Conservation (phyloP, 1,140 invertebrate genomes). For the Antheraea pernyi region DNA sequence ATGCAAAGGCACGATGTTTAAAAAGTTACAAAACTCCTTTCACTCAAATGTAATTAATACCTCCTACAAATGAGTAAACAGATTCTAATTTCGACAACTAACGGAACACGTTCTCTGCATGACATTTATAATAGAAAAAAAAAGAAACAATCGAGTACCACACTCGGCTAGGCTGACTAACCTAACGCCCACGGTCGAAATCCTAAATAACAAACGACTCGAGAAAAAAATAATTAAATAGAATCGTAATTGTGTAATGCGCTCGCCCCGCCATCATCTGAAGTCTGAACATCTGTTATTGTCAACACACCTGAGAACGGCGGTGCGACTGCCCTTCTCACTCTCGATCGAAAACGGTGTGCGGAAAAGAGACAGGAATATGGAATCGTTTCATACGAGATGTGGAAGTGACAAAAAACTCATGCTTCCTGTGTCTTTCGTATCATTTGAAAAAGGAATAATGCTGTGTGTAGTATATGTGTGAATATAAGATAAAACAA, state of each 20-base stretch:
- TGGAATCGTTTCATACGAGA: conserved; percentile 51
- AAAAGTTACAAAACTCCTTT: conserved; percentile 6
- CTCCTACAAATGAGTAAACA: conserved; percentile 44
- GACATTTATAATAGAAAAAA: conserved; percentile 46
- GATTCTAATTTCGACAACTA: conserved; percentile 50
- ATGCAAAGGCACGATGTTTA: neutral
- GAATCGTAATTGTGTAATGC: conserved; percentile 76
- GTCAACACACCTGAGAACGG: conserved; percentile 73
- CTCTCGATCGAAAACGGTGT: conserved; percentile 12
- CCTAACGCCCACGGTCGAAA: conserved; percentile 48
- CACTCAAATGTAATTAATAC: conserved; percentile 16
- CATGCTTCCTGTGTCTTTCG: conserved; percentile 77
- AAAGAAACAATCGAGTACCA: conserved; percentile 53
- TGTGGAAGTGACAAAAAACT: conserved; percentile 78
- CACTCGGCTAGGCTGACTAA: conserved; percentile 30
- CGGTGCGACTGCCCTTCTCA: conserved; percentile 39
- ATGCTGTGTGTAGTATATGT: conserved; percentile 53
- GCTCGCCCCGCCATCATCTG: conserved; percentile 57
- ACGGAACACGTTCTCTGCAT: conserved; percentile 41
- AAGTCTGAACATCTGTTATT: conserved; percentile 76
- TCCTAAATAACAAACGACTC: conserved; percentile 50
- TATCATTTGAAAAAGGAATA: conserved; percentile 78
- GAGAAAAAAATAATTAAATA: conserved; percentile 76
- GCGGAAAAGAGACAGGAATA: conserved; percentile 41
- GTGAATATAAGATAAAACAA: conserved; percentile 30